Evolutionary conservation across 2,797 vertebrate genomes (phyloP).

Genomic region (Pseudocheirus occidentalis): DNA sequence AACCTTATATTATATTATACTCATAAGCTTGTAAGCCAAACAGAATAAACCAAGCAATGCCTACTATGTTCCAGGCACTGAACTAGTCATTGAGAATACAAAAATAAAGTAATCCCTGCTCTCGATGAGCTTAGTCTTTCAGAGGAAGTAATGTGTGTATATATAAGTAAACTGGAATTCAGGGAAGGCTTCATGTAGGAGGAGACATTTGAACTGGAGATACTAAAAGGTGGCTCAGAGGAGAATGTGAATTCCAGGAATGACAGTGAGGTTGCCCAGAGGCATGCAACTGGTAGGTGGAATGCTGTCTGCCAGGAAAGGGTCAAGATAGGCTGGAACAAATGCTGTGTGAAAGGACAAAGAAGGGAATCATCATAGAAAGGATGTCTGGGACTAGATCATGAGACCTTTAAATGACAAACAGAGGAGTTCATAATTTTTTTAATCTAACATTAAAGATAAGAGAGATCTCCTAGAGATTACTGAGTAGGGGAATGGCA

Average conservation of each 20-base stretch:
- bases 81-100: background rate
- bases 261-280: background rate
- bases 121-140: background rate
- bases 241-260: background rate
- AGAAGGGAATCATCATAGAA: background rate
- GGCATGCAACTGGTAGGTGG: background rate
- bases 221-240: background rate
- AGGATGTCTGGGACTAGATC: background rate
- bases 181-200: background rate
- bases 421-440: background rate
- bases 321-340: background rate
- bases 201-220: background rate
- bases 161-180: background rate
- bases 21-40: background rate
- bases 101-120: background rate
- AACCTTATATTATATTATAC: background rate
- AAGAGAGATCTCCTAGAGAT: background rate
- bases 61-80: background rate
- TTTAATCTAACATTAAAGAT: background rate
- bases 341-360: background rate
- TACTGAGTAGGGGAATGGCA: background rate
- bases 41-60: background rate
- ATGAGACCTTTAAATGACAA: background rate
- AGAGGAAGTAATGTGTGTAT: background rate
- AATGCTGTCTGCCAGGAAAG: background rate